Base-by-base conservation (phyloP, 2,113 vertebrate genomes). In the Misgurnus anguillicaudatus region DNA sequence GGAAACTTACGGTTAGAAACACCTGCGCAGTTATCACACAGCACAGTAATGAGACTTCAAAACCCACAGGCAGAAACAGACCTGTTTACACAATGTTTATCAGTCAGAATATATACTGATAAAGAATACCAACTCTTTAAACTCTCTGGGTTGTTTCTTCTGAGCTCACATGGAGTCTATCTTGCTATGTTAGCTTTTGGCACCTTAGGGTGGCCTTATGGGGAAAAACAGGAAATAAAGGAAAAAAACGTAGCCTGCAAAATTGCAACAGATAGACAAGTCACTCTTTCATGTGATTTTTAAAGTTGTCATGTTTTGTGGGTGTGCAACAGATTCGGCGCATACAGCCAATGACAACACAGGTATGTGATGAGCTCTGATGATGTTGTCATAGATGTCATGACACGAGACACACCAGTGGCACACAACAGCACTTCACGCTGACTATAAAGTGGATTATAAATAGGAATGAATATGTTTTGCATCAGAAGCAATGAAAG, bases 331-430 rank as follows among this genome's bases (percentile, higher is more conserved):
- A 31, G 24, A 31, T 89, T 93, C 92, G 91, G 88, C 89, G 88
- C 65, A 88, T 91, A 80, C 68, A 55, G 61, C 90, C 89, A 88
- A 88, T 88, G 60, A 24, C 77, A 81, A 83, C 0, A 4, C 48
- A 14, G 81, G 76, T 58, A 76, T 87, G 80, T 81, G 61, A 85
- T 83, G 78, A 16, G 19, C 13, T 36, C 72, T 48, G 76, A 76
- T 91, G 88, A 91, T 93, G 88, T 91, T 89, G n/a, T n/a, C n/a
- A n/a, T n/a, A n/a, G 90, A 91, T 88, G 89, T 87, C 89, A 90
- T 89, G 87, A 89, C 83, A 77, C 76, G 82, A 61, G 71, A 39
- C 19, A 53, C 74, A 57, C 48, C 24, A 31, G 24, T 31, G 24
- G 24, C 24, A 31, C 24, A 31, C 24, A 31, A 31, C 42, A 45